These are phyloP conservation scores for Limenitis camilla DNA, from an alignment of 2,888 invertebrate species.

Conservation along the genomic window DNA sequence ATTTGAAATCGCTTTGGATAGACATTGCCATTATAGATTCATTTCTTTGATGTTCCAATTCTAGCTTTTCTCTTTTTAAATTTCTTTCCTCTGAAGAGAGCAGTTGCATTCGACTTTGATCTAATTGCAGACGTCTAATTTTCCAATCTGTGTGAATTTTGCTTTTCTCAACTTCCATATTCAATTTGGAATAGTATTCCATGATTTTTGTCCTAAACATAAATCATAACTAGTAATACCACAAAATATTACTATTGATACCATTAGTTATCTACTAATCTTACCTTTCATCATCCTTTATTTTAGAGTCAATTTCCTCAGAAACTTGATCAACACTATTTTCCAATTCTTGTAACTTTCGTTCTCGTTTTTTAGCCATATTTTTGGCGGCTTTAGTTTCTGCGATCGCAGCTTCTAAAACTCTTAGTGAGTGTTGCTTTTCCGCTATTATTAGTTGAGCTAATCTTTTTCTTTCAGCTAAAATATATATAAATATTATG, in stretches of 20 bases:
- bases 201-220: slow-evolving; percentile 73
- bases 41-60: slow-evolving; percentile 55
- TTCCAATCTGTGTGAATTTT: slow-evolving; percentile 75
- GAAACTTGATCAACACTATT: slow-evolving; percentile 42
- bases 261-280: neutral
- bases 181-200: slow-evolving; percentile 78
- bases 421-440: slow-evolving; percentile 61
- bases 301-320: slow-evolving; percentile 56
- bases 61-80: slow-evolving; percentile 70
- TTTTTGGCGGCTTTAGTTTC: slow-evolving; percentile 58
- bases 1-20: slow-evolving; percentile 44
- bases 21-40: slow-evolving; percentile 59
- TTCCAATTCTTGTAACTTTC: slow-evolving; percentile 40
- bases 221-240: neutral
- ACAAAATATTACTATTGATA: neutral
- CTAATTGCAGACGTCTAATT: slow-evolving; percentile 61
- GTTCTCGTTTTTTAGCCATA: slow-evolving; percentile 46
- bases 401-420: slow-evolving; percentile 63
- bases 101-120: slow-evolving; percentile 60
- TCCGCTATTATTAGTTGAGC: slow-evolving; percentile 66
- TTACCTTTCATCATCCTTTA: slow-evolving; percentile 58
- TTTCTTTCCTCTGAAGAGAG: slow-evolving; percentile 70
- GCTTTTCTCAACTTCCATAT: slow-evolving; percentile 74
- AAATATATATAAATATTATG: slow-evolving; percentile 19
- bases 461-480: slow-evolving; percentile 62